Evolutionary conservation across 2,113 vertebrate genomes (phyloP).

Genomic region (Pipra filicauda): DNA sequence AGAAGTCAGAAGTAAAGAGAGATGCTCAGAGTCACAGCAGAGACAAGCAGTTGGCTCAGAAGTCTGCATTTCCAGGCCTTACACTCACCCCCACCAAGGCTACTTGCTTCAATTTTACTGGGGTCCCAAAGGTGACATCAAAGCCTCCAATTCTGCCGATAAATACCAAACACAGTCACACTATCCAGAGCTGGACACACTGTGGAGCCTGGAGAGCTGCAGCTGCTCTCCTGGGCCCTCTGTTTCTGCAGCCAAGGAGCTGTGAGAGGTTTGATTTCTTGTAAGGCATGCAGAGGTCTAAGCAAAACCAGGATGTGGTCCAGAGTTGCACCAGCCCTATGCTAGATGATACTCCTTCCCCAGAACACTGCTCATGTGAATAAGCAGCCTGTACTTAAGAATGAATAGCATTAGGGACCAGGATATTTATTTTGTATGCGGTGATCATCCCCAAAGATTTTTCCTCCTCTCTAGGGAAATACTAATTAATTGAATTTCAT

Average conservation of each 20-base stretch:
- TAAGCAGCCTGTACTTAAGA: neutral
- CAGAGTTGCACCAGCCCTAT: neutral
- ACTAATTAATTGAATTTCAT: constrained; percentile 1
- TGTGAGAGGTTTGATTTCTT: neutral
- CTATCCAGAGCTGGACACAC: too few relatives aligned
- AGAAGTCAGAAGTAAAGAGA: neutral
- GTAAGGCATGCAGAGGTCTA: neutral
- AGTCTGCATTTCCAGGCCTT: neutral
- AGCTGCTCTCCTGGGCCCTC: neutral
- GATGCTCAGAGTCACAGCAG: neutral
- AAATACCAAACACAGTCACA: neutral
- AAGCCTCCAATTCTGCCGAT: neutral
- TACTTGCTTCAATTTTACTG: neutral
- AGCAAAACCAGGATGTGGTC: neutral
- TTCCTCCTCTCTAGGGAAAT: neutral
- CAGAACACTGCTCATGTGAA: neutral
- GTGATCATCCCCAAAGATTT: neutral
- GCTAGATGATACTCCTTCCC: neutral
- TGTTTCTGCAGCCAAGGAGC: neutral
- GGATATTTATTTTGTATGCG: neutral
- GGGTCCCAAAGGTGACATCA: neutral
- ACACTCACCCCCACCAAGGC: rapidly evolving
- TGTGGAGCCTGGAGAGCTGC: neutral
- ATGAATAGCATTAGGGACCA: neutral
- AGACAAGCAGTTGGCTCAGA: neutral